Percentiles rank a stretch among this genome's conserved stretches.
These are phyloP conservation scores for Silurus lanzhouensis DNA, from an alignment of 2,797 vertebrate species.

Conservation along the genomic window DNA sequence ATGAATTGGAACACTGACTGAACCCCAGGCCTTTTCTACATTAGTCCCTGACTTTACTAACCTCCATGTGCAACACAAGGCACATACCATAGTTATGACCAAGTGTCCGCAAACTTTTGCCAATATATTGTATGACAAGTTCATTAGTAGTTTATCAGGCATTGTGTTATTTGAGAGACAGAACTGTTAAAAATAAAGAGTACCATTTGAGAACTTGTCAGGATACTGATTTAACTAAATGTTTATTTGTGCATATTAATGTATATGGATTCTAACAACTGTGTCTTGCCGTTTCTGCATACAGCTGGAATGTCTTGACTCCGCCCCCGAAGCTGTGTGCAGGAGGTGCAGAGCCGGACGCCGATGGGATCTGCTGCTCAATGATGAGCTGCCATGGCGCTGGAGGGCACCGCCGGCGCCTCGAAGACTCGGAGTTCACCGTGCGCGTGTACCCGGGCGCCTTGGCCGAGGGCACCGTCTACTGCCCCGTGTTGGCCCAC, in stretches of 20 bases:
- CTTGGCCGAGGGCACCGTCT: conserved; percentile 94
- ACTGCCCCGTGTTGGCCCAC: conserved; percentile 91
- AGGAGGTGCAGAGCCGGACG: conserved; percentile 65
- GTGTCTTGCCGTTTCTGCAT: conserved; percentile 17
- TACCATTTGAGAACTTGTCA: neutral
- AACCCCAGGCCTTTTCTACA: no score
- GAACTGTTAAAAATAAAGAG: neutral
- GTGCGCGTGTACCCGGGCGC: conserved; percentile 92
- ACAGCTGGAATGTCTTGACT: conserved; percentile 83
- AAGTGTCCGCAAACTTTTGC: no score
- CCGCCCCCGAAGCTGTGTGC: conserved; percentile 63
- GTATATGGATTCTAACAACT: neutral
- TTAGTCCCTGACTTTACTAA: no score
- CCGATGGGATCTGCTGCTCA: conserved; percentile 84
- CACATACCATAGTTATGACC: no score
- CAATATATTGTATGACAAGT: no score
- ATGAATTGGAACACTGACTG: no score
- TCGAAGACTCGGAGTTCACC: conserved; percentile 91
- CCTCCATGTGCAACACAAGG: no score
- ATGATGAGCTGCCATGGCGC: conserved; percentile 96
- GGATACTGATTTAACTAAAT: neutral
- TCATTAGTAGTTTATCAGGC: conserved; percentile 18
- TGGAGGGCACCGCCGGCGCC: conserved; percentile 94
- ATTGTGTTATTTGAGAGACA: conserved; percentile 8
- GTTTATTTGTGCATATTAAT: conserved; percentile 1